These are phyloP conservation scores for Holacanthella duospinosa DNA, from an alignment of 2,888 invertebrate species.

Conservation along the genomic window DNA sequence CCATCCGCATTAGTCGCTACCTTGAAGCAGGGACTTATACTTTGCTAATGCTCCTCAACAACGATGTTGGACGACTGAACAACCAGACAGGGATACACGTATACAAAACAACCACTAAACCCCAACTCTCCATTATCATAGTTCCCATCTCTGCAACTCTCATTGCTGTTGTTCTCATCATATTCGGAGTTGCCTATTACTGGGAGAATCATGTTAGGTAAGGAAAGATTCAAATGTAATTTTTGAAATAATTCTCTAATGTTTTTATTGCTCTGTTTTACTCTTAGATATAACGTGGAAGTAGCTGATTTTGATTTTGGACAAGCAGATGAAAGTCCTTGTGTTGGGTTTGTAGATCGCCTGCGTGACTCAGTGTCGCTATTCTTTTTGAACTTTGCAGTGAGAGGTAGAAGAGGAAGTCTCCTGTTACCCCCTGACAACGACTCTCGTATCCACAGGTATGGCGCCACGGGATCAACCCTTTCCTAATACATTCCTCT, in stretches of 20 bases:
- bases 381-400: too few species aligned
- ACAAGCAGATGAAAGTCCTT: conserved; percentile 67
- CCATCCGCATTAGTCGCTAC: conserved; percentile 57
- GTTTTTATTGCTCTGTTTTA: conserved; percentile 13
- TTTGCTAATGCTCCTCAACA: conserved; percentile 64
- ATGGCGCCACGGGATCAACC: background rate
- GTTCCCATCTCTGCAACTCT: conserved; percentile 74
- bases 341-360: conserved; percentile 74
- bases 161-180: conserved; percentile 67
- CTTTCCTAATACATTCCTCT: background rate
- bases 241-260: background rate
- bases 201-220: conserved; percentile 28
- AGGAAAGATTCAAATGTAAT: background rate
- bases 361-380: conserved; percentile 59
- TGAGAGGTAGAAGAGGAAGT: background rate
- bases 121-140: conserved; percentile 76
- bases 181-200: conserved; percentile 80
- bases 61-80: conserved; percentile 60
- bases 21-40: conserved; percentile 63
- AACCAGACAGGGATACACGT: conserved; percentile 65
- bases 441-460: background rate
- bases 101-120: conserved; percentile 68
- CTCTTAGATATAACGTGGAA: conserved; percentile 62
- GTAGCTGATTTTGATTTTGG: conserved; percentile 87
- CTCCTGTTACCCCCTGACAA: background rate